These are phyloP conservation scores for Entelurus aequoreus DNA, from an alignment of 2,113 vertebrate species.

Conservation along the genomic window DNA sequence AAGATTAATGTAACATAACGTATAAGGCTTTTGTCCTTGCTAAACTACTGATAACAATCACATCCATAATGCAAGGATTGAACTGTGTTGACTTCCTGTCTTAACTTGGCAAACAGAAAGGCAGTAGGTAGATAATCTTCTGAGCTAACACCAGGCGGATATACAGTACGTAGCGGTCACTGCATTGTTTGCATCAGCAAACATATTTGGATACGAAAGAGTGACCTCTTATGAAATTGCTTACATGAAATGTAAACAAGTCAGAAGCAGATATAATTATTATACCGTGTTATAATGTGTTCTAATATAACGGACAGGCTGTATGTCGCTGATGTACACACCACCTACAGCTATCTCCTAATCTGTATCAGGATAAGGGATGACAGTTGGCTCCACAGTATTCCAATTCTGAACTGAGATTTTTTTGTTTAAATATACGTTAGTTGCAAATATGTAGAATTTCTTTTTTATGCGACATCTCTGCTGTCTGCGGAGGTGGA, in stretches of 20 bases:
- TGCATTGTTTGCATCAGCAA: conserved; percentile 51
- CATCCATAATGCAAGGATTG: conserved; percentile 57
- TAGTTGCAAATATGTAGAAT: conserved; percentile 62
- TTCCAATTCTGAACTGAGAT: conserved; percentile 39
- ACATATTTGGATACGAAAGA: conserved; percentile 64
- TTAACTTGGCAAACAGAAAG: conserved; percentile 52
- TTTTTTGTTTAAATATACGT: conserved; percentile 46
- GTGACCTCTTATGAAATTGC: conserved; percentile 32
- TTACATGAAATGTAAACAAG: conserved; percentile 54
- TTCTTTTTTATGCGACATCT: conserved; percentile 67
- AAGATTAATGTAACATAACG: conserved; percentile 7
- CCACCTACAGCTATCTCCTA: conserved; percentile 17
- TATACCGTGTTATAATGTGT: conserved; percentile 23
- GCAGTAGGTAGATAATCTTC: conserved; percentile 58
- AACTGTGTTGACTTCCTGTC: conserved; percentile 50
- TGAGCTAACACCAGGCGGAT: conserved; percentile 25
- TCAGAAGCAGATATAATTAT: conserved; percentile 48
- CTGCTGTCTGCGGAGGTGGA: conserved; percentile 45
- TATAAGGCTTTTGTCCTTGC: conserved; percentile 47
- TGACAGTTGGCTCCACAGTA: conserved; percentile 46
- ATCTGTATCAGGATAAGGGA: conserved; percentile 25
- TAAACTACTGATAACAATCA: conserved; percentile 54
- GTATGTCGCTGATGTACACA: conserved; percentile 29
- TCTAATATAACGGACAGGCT: conserved; percentile 23
- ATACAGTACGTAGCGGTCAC: conserved; percentile 40